These are phyloP conservation scores for Radopholus similis DNA, from an alignment of 1,140 invertebrate species.

Conservation along the genomic window DNA sequence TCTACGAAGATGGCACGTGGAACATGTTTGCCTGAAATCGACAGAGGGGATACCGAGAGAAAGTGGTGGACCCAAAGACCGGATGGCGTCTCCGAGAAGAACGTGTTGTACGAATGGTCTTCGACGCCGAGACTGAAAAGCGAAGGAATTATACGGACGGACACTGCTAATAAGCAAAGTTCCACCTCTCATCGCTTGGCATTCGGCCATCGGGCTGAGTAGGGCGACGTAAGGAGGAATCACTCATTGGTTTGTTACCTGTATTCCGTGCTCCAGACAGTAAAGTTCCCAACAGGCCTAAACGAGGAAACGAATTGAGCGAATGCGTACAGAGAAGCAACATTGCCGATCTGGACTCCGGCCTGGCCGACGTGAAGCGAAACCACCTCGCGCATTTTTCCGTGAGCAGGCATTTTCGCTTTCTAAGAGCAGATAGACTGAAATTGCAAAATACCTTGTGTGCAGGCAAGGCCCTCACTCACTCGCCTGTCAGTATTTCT, in stretches of 20 bases:
- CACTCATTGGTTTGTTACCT: neutral
- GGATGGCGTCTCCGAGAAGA: conserved; percentile 65
- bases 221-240: neutral
- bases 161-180: neutral
- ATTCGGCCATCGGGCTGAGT: conserved; percentile 67
- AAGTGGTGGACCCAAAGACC: conserved; percentile 65
- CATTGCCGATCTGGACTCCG: conserved; percentile 66
- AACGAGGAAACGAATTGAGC: conserved; percentile 71
- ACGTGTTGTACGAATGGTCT: conserved; percentile 64
- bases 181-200: conserved; percentile 25
- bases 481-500: neutral
- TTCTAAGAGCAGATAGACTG: conserved; percentile 49
- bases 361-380: conserved; percentile 65
- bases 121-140: conserved; percentile 42
- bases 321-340: conserved; percentile 67
- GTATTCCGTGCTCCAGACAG: conserved; percentile 73
- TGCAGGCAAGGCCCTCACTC: neutral
- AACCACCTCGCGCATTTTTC: conserved; percentile 63
- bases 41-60: neutral
- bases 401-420: conserved; percentile 59
- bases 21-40: conserved; percentile 70
- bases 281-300: conserved; percentile 78
- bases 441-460: neutral
- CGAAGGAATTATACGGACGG: neutral
- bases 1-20: conserved; percentile 77